A percentile compares a stretch with the other conserved stretches of the same genome.
phyloP scores from a whole-genome alignment of 1,140 invertebrate species.

The Drosophila malerkotliana region DNA sequence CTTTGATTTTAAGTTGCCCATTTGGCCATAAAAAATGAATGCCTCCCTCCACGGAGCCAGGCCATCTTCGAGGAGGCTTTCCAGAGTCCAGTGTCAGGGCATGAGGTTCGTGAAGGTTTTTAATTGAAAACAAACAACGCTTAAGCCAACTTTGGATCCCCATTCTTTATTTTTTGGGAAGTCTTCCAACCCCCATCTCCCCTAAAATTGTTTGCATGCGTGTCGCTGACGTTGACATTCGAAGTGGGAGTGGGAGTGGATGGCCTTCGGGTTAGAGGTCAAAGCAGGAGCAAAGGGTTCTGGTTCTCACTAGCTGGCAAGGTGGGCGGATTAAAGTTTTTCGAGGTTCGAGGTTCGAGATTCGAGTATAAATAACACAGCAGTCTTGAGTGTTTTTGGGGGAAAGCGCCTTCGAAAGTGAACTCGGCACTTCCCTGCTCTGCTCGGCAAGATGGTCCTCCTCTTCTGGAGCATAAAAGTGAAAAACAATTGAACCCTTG shows the following conservation, averaged over 20 bases:
- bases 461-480: conserved; percentile 62
- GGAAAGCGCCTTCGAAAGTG: conserved; percentile 57
- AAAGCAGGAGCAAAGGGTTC: neutral
- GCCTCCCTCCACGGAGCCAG: neutral
- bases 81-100: neutral
- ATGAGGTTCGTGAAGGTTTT: conserved; percentile 46
- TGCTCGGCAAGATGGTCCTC: neutral
- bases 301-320: neutral
- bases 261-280: neutral
- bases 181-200: neutral
- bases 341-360: no score
- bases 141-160: conserved; percentile 46
- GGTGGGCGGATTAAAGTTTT: neutral
- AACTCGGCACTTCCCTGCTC: conserved; percentile 22
- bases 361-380: neutral
- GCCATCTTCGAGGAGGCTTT: neutral
- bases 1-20: conserved; percentile 38
- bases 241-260: conserved; percentile 2
- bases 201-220: conserved; percentile 62
- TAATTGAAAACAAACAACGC: conserved; percentile 80
- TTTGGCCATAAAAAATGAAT: conserved; percentile 38
- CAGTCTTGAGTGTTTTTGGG: conserved; percentile 42
- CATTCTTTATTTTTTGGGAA: conserved; percentile 11
- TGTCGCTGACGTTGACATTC: conserved; percentile 65
- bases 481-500: conserved; percentile 83